phyloP scores from a whole-genome alignment of 2,113 vertebrate genomes.

The Nerophis ophidion region DNA sequence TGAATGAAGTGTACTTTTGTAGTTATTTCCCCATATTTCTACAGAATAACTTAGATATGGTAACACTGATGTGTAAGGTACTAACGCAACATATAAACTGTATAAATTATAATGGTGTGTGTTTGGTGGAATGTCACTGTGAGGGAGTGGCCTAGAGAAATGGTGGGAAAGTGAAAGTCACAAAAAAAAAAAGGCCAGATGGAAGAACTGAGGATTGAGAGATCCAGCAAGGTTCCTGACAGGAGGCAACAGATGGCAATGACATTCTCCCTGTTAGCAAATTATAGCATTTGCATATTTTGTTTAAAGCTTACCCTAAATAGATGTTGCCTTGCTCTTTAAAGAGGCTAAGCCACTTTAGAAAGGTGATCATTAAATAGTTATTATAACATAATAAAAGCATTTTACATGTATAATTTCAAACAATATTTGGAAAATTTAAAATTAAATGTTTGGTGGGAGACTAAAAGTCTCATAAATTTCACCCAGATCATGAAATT shows the following conservation, averaged over 20 bases:
- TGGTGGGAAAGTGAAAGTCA: neutral
- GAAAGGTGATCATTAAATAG: neutral
- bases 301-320: conserved; percentile 29
- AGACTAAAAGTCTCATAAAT: neutral
- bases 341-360: no score
- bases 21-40: no score
- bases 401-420: no score
- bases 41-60: no score
- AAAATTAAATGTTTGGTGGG: neutral
- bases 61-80: no score
- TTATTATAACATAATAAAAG: neutral
- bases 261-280: conserved; percentile 28
- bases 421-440: no score
- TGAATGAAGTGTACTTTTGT: no score
- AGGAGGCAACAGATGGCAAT: conserved; percentile 29
- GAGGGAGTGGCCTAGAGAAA: neutral
- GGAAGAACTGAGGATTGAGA: neutral
- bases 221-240: neutral
- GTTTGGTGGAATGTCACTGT: neutral
- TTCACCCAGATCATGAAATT: neutral
- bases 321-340: conserved; percentile 2
- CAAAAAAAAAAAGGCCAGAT: no score
- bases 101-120: neutral
- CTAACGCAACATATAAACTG: no score
- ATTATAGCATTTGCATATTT: conserved; percentile 33